A percentile compares a stretch with the other conserved stretches of the same genome.
These are phyloP conservation scores for Cygnus buccinator DNA, from an alignment of 2,113 vertebrate genomes.

Conservation along the genomic window DNA sequence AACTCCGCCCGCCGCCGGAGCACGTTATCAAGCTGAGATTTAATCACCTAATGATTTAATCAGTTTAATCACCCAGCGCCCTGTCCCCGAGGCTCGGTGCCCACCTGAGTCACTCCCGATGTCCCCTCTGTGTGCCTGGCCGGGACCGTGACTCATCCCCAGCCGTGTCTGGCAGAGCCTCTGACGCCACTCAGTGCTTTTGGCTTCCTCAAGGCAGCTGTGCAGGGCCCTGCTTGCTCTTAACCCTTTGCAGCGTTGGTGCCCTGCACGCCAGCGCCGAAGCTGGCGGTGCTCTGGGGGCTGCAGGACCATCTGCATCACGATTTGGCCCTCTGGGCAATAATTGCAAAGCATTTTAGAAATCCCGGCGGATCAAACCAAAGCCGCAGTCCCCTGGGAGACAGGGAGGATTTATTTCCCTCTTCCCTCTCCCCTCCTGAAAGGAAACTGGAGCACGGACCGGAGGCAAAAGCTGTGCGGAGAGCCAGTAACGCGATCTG, in stretches of 20 bases:
- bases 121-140: not conserved
- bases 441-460: conserved; percentile 17
- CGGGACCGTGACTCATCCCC: fast-evolving
- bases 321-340: not conserved
- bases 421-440: not conserved
- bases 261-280: fast-evolving
- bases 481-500: conserved; percentile 30
- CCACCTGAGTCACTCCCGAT: not conserved
- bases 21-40: not conserved
- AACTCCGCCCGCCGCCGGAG: not conserved
- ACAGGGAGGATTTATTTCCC: conserved; percentile 12
- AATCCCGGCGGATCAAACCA: not conserved
- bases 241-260: not conserved
- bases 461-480: not conserved
- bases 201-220: fast-evolving
- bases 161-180: not conserved
- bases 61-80: not conserved
- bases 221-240: too few relatives aligned
- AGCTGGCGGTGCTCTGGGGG: not conserved
- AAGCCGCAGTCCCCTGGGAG: not conserved
- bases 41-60: not conserved
- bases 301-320: not conserved
- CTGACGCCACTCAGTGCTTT: not conserved
- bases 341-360: not conserved
- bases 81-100: fast-evolving